phyloP scores from a whole-genome alignment of 2,113 vertebrate genomes.

The Neoarius graeffei region DNA sequence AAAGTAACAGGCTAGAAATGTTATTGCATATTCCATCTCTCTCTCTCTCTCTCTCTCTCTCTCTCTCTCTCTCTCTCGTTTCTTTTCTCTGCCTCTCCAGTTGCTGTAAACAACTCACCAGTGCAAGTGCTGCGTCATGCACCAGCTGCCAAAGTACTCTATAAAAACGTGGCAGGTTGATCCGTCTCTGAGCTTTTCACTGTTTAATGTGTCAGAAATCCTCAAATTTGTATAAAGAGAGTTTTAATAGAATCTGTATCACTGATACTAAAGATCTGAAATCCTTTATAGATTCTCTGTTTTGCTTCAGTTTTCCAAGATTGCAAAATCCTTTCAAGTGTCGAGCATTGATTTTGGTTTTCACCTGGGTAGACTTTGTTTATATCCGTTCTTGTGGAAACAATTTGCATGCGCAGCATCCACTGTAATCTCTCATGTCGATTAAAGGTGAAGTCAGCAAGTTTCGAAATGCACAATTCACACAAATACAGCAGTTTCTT shows the following conservation, averaged over 20 bases:
- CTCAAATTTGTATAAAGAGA: not conserved
- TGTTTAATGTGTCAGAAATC: not conserved
- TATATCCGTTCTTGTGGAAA: not conserved
- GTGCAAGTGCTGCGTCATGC: slow-evolving; percentile 22
- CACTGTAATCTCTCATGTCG: not conserved
- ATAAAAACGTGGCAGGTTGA: not conserved
- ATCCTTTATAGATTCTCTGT: no score
- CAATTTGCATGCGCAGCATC: not conserved
- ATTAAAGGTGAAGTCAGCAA: not conserved
- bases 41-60: not conserved
- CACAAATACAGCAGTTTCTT: not conserved
- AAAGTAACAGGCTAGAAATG: not conserved
- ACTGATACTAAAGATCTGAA: not conserved
- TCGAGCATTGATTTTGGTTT: not conserved
- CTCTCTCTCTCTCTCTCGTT: not conserved
- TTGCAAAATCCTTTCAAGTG: not conserved
- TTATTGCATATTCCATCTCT: not conserved
- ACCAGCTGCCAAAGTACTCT: slow-evolving; percentile 2
- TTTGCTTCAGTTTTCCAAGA: not conserved
- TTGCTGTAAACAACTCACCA: slow-evolving; percentile 44
- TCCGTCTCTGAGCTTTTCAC: not conserved
- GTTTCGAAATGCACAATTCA: not conserved
- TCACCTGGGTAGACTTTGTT: not conserved
- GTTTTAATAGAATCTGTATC: not conserved
- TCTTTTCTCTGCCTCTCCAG: not conserved